A percentile compares a stretch with the other conserved stretches of the same genome.
Conservation (phyloP, 2,888 invertebrate species). For the Drosophila melanosoma region DNA sequence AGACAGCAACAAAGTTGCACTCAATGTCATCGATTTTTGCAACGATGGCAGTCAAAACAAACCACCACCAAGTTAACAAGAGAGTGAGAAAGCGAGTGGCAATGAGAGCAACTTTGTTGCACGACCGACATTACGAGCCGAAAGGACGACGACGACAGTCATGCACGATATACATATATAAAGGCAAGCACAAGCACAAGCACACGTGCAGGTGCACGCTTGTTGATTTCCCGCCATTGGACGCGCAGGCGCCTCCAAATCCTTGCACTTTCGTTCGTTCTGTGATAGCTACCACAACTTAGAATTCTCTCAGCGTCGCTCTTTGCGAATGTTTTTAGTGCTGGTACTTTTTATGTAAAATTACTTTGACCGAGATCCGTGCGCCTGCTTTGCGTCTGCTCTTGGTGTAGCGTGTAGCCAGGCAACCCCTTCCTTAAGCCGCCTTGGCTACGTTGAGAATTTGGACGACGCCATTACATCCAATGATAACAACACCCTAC, state of each 20-base stretch:
- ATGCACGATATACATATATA: conserved; percentile 11
- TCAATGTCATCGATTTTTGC: conserved; percentile 84
- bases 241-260: conserved; percentile 75
- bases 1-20: conserved; percentile 81
- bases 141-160: conserved; percentile 62
- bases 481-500: conserved; percentile 35
- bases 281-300: conserved; percentile 16
- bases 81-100: conserved; percentile 23
- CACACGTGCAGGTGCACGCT: conserved; percentile 45
- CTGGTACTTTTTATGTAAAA: conserved; percentile 81
- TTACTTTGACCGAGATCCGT: conserved; percentile 84
- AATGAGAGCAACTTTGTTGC: conserved; percentile 80
- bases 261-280: conserved; percentile 82
- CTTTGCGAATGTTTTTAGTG: conserved; percentile 50
- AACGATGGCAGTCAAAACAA: conserved; percentile 65
- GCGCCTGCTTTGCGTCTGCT: conserved; percentile 19
- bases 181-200: background rate
- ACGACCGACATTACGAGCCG: conserved; percentile 74
- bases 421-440: conserved; percentile 10
- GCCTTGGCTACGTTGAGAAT: conserved; percentile 21
- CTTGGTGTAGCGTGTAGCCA: conserved; percentile 12
- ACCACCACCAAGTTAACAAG: conserved; percentile 57
- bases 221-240: conserved; percentile 70
- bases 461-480: conserved; percentile 73
- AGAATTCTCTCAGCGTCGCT: conserved; percentile 44